Evolutionary conservation across 2,797 vertebrate genomes (phyloP), one percentile per base, ranked within the genome.

Genomic region (Centroberyx gerrardi): DNA sequence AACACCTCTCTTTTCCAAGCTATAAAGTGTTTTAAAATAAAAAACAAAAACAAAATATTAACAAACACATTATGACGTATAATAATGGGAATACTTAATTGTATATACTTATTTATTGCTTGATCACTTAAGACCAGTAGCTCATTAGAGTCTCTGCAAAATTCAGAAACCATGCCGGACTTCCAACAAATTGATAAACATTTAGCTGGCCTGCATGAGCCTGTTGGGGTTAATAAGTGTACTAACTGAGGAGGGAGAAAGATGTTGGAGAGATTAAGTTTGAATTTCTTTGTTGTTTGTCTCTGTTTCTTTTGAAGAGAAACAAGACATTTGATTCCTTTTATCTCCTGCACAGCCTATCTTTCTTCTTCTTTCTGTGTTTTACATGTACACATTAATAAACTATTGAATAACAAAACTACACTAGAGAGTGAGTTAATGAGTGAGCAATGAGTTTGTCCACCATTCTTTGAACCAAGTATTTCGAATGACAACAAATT

Each of bases 141-240:
- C 72, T 55, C 51, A 74, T 74, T 76, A 72, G 79, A 52, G 56
- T 62, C 31, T 38, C n/a, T 18, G 33, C 46, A 59, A 51, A 28
- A 40, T 12, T 9, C 28, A 15, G 17, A 60, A 64, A 49, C 58
- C 28, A 61, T 15, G 74, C 1, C 8, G 27, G 14, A 49, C n/a
- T 48, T 76, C 56, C 10, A 59, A 46, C 53, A 55, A 66, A 82
- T 78, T 51, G 44, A 36, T 52, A 53, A 27, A 14, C 52, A 62
- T 67, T 42, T 14, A 46, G 48, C 63, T 76, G 54, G 77, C 70
- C 13, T 78, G 74, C 49, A 4, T 29, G 63, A 60, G 53, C 54
- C 53, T 70, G 31, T 68, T 59, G 0, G 49, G 71, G 48, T 73
- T 64, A 80, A 82, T 74, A 68, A 73, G 62, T 76, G 82, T 64